Evolutionary conservation across 2,113 vertebrate species (phyloP).

Genomic region (Gallinago jamesoni): DNA sequence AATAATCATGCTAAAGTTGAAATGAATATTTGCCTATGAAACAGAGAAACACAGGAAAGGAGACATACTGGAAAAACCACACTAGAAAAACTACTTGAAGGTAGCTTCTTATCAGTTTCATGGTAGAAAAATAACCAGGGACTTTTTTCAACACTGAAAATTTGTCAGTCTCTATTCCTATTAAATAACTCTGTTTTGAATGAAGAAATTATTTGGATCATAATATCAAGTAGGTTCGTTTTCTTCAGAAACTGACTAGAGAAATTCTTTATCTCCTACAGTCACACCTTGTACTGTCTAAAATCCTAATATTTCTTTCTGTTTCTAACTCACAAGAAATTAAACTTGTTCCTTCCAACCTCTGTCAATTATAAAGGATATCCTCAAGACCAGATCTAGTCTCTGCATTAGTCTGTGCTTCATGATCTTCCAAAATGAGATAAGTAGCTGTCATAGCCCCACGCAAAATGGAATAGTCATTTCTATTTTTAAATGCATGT

Average conservation of each 20-base stretch:
- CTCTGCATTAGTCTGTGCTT: background rate
- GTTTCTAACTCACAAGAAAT: background rate
- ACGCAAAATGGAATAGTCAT: background rate
- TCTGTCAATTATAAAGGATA: background rate
- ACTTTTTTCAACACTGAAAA: background rate
- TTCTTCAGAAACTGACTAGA: background rate
- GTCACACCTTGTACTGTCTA: background rate
- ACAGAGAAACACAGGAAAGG: background rate
- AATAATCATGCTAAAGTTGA: background rate
- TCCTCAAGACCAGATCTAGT: background rate
- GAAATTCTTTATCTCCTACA: background rate
- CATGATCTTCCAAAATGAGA: background rate
- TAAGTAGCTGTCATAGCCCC: background rate
- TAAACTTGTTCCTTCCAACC: background rate
- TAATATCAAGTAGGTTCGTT: background rate
- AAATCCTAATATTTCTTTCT: background rate
- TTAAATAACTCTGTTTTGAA: background rate
- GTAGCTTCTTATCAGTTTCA: background rate
- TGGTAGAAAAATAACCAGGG: background rate
- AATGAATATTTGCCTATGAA: background rate
- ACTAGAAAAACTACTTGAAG: background rate
- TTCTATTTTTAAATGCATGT: background rate
- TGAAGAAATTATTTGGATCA: background rate
- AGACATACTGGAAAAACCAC: background rate
- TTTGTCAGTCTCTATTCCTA: background rate